These are phyloP conservation scores for Syngnathus scovelli DNA, from an alignment of 2,113 vertebrate species.

Conservation along the genomic window DNA sequence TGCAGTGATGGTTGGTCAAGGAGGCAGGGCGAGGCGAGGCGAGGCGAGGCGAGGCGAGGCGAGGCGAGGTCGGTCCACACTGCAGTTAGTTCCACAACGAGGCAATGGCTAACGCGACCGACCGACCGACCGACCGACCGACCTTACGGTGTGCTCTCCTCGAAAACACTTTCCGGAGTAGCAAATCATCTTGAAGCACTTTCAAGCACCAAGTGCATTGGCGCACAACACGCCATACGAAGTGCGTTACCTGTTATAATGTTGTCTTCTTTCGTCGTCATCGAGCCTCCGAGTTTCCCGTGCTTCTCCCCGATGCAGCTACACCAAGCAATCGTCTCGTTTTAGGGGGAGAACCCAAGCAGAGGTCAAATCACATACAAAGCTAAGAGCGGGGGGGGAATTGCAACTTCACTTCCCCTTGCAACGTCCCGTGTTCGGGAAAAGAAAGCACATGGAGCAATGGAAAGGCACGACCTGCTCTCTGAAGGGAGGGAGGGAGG, in stretches of 20 bases:
- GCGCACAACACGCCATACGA: background rate
- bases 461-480: conserved; percentile 5
- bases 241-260: conserved; percentile 49
- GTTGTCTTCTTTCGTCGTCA: conserved; percentile 64
- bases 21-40: too few species aligned
- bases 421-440: conserved; percentile 2
- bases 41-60: too few species aligned
- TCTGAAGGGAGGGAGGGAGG: conserved; percentile 15
- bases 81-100: conserved; percentile 16
- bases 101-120: background rate
- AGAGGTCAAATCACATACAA: conserved; percentile 6
- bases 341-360: conserved; percentile 18
- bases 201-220: background rate
- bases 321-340: conserved; percentile 56
- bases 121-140: too few species aligned
- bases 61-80: conserved; percentile 13
- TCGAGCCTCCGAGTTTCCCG: conserved; percentile 50
- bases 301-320: conserved; percentile 52
- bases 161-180: background rate
- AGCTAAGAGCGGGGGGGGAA: background rate
- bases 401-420: background rate
- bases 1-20: too few species aligned
- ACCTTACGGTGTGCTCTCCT: background rate
- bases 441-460: conserved; percentile 18
- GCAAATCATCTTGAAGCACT: background rate